These are phyloP conservation scores for Trisateles emortualis DNA, from an alignment of 2,888 invertebrate genomes.

Conservation along the genomic window DNA sequence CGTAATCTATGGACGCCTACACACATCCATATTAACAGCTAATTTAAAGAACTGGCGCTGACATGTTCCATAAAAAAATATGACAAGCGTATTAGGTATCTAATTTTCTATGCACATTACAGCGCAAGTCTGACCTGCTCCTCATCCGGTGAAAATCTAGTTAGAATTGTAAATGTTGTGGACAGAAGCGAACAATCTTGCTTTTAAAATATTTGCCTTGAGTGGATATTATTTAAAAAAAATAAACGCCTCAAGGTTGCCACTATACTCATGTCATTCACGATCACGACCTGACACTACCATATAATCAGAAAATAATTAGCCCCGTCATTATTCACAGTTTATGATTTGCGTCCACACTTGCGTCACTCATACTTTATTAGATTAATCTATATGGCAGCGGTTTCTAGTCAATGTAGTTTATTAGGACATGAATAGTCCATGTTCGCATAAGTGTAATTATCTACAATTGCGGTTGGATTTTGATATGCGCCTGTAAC, in stretches of 20 bases:
- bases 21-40: too few relatives aligned
- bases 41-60: neutral
- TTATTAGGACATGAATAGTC: conserved; percentile 46
- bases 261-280: conserved; percentile 25
- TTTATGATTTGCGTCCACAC: conserved; percentile 43
- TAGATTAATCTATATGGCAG: conserved; percentile 43
- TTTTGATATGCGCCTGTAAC: conserved; percentile 40
- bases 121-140: conserved; percentile 24
- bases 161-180: conserved; percentile 24
- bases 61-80: conserved; percentile 3
- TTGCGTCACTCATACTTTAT: conserved; percentile 38
- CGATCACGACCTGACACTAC: conserved; percentile 31
- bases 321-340: conserved; percentile 30
- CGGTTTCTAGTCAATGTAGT: conserved; percentile 35
- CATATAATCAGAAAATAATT: conserved; percentile 37
- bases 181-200: conserved; percentile 6
- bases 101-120: conserved; percentile 15
- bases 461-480: conserved; percentile 37
- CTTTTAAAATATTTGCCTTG: conserved; percentile 16
- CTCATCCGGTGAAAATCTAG: conserved; percentile 40
- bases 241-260: conserved; percentile 20
- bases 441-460: conserved; percentile 45
- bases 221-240: conserved; percentile 20
- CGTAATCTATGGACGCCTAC: too few relatives aligned
- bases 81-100: conserved; percentile 29